phyloP scores from a whole-genome alignment of 2,888 invertebrate species.

The Eledone cirrhosa region DNA sequence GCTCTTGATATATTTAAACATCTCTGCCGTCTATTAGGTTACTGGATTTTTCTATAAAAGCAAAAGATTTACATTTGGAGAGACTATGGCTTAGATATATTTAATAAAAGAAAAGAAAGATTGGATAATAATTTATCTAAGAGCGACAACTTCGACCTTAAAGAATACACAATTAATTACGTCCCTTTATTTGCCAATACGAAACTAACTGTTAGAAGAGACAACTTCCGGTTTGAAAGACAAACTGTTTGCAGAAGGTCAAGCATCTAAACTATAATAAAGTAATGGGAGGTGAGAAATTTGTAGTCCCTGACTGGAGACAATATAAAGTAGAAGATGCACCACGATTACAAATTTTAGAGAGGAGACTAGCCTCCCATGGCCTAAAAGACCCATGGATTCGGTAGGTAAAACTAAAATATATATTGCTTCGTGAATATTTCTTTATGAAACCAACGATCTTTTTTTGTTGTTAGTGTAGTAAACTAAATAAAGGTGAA shows the following conservation, averaged over 20 bases:
- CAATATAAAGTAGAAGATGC: constrained; percentile 53
- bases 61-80: no score
- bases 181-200: background rate
- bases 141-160: no score
- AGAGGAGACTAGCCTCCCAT: constrained; percentile 41
- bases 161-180: background rate
- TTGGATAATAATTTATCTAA: no score
- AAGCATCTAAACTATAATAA: no score
- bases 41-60: no score
- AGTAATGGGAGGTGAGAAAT: constrained; percentile 32
- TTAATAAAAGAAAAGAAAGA: no score
- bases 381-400: constrained; percentile 57
- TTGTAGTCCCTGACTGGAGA: constrained; percentile 51
- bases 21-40: no score
- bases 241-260: background rate
- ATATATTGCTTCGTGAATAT: background rate
- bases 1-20: no score
- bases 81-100: no score
- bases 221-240: background rate
- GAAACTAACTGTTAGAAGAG: no score
- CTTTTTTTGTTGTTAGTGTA: background rate
- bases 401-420: constrained; percentile 70
- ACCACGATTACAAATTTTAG: constrained; percentile 45
- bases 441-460: background rate
- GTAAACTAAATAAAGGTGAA: no score